Evolutionary conservation across 2,113 vertebrate species (phyloP).

Genomic region (Anoplopoma fimbria): DNA sequence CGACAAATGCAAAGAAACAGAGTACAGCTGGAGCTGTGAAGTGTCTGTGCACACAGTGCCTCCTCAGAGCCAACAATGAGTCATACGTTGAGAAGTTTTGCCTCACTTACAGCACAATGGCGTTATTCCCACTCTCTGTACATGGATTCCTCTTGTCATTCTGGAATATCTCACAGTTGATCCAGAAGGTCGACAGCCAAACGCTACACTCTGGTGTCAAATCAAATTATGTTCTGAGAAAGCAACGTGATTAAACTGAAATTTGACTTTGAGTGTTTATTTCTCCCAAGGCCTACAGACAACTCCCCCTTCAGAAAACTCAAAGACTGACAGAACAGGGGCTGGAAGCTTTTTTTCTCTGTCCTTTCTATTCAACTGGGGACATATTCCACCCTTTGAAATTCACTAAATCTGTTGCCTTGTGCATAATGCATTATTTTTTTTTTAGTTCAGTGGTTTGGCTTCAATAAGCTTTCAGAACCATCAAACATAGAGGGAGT

Average conservation of each 20-base stretch:
- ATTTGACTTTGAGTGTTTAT: constrained; percentile 53
- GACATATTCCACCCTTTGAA: too few relatives aligned
- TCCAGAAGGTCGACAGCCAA: constrained; percentile 59
- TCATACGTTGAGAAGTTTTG: constrained; percentile 32
- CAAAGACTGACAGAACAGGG: constrained; percentile 60
- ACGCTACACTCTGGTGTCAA: constrained; percentile 19
- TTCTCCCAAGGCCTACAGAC: constrained; percentile 33
- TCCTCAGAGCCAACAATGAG: constrained; percentile 46
- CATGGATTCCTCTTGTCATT: constrained; percentile 17
- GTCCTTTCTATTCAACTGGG: constrained; percentile 53
- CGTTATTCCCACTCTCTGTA: neutral
- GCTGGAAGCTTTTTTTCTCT: constrained; percentile 50
- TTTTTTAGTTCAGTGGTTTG: constrained; percentile 40
- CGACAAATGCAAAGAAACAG: constrained; percentile 48
- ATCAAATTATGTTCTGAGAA: constrained; percentile 45
- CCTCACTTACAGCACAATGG: constrained; percentile 12
- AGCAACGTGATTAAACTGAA: constrained; percentile 49
- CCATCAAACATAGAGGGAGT: constrained; percentile 45
- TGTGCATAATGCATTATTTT: constrained; percentile 68
- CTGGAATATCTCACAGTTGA: constrained; percentile 30
- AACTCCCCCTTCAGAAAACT: constrained; percentile 15
- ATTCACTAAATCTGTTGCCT: constrained; percentile 62
- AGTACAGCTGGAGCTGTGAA: constrained; percentile 15
- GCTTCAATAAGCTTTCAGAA: constrained; percentile 63
- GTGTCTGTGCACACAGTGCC: constrained; percentile 8